These are phyloP conservation scores for Danio rerio DNA, from an alignment of 2,113 vertebrate species.

Conservation along the genomic window GRCz12tu NC_133195.1:28267501-28268000, in stretches of 20 bases:
- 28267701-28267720: slow-evolving; percentile 78
- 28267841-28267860: slow-evolving; percentile 61
- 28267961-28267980: slow-evolving; percentile 59
- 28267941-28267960: slow-evolving; percentile 68
- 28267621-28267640: slow-evolving; percentile 70
- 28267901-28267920: slow-evolving; percentile 81
- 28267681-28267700: slow-evolving; percentile 82
- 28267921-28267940: slow-evolving; percentile 80
- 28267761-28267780: too few relatives aligned
- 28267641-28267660: slow-evolving; percentile 76
- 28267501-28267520: too few relatives aligned
- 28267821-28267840: slow-evolving; percentile 76
- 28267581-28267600: slow-evolving; percentile 36
- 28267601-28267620: slow-evolving; percentile 62
- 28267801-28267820: slow-evolving; percentile 41
- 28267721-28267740: slow-evolving; percentile 80
- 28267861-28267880: slow-evolving; percentile 68
- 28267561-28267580: background rate
- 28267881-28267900: slow-evolving; percentile 78
- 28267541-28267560: background rate
- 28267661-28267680: slow-evolving; percentile 83
- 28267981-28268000: slow-evolving; percentile 69
- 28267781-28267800: too few relatives aligned
- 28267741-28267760: background rate
- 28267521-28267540: too few relatives aligned